Base-by-base conservation (phyloP, 2,888 invertebrate genomes). In the Julus scandinavius region DNA sequence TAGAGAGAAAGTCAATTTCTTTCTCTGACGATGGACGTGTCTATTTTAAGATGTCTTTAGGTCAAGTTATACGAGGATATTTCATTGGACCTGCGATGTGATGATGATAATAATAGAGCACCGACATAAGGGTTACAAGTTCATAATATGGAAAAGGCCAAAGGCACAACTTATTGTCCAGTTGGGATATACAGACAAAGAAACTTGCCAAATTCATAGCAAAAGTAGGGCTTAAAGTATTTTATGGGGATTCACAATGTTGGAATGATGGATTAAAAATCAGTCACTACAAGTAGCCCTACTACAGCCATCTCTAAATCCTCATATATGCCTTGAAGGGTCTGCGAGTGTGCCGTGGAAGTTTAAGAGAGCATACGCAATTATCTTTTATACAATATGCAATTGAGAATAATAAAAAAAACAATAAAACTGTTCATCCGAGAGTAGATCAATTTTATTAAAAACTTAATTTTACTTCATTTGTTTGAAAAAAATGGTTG, bases 1-100 rank as follows among this genome's bases (percentile, higher is more conserved):
- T n/a, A 63, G 63, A 63, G n/a, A 63, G 63, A 63, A 63, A 63
- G 63, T 63, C 63, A 63, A 63, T 63, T 63, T 63, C 63, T 63
- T 63, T 63, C n/a, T n/a, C 63, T 63, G 63, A 17, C 17, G 63
- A 63, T 63, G 63, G 63, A 63, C 63, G n/a, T n/a, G 63, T 63
- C 63, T 63, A 63, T 63, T 63, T 63, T 63, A 63, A 63, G 63
- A 63, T 63, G 63, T 63, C 63, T 63, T 63, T 63, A 63, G 63
- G 63, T 63, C n/a, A 63, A 17, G 63, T 63, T 63, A 63, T 63
- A 63, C 63, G 63, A n/a, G 63, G n/a, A 63, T 63, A 63, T 63
- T 63, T 20, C 63, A n/a, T 63, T 63, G n/a, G 63, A n/a, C 2
- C 63, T n/a, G 63, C 63, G n/a, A n/a, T n/a, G 63, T 63, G 63